phyloP scores from a whole-genome alignment of 2,888 invertebrate species.

The Rapana venosa region DNA sequence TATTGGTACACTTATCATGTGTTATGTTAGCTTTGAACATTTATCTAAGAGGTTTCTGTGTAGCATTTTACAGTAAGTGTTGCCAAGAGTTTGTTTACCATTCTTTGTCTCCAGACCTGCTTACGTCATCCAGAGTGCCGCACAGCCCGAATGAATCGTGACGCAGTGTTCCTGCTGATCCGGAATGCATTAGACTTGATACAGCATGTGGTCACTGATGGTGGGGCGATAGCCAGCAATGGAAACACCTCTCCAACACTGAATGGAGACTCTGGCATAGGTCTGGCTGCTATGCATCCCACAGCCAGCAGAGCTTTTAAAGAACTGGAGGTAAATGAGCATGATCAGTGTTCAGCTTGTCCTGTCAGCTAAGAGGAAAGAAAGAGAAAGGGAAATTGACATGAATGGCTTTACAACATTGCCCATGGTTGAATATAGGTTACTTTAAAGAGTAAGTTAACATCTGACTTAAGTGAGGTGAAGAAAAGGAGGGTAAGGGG shows the following conservation, averaged over 20 bases:
- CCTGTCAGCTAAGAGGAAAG: no score
- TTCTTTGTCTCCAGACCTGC: constrained; percentile 84
- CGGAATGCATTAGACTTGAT: constrained; percentile 97
- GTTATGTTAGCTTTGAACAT: no score
- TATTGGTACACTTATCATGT: no score
- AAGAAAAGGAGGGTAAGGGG: no score
- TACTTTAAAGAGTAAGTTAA: no score
- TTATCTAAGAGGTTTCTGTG: background rate
- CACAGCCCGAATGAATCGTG: constrained; percentile 94
- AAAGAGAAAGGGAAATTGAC: no score
- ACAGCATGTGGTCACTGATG: constrained; percentile 97
- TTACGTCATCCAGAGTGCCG: constrained; percentile 95
- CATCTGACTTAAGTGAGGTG: no score
- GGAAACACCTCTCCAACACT: constrained; percentile 69
- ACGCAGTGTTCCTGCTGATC: constrained; percentile 97
- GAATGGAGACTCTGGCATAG: constrained; percentile 76
- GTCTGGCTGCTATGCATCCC: constrained; percentile 77
- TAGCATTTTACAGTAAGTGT: background rate
- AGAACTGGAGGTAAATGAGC: constrained; percentile 84
- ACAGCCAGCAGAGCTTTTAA: constrained; percentile 88
- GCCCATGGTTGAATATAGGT: no score
- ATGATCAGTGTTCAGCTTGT: background rate
- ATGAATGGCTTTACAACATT: no score
- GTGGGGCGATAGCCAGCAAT: constrained; percentile 81
- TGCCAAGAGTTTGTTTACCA: no score